These are phyloP conservation scores for Spilarctia lutea DNA, from an alignment of 2,888 invertebrate species.

Conservation along the genomic window DNA sequence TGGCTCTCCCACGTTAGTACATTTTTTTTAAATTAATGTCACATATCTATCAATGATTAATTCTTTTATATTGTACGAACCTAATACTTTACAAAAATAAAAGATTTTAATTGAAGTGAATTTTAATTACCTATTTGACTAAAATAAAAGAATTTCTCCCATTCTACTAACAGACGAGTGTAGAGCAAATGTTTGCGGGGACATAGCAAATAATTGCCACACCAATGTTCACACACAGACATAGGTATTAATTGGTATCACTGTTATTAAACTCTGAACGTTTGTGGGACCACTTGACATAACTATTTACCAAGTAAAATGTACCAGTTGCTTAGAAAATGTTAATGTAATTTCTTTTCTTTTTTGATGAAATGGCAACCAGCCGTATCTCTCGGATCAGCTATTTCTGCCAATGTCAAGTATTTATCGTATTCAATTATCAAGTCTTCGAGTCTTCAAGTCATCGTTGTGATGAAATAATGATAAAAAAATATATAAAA, in stretches of 20 bases:
- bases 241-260: conserved; percentile 20
- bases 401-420: no score
- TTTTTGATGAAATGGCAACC: no score
- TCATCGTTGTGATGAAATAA: no score
- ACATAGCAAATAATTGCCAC: conserved; percentile 41
- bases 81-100: not conserved
- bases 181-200: conserved; percentile 43
- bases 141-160: conserved; percentile 10
- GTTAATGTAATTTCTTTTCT: no score
- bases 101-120: not conserved
- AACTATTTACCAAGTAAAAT: not conserved
- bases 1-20: no score
- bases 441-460: no score
- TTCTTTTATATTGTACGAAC: no score
- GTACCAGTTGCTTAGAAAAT: not conserved
- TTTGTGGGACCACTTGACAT: conserved; percentile 1
- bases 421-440: no score
- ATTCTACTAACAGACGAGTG: conserved; percentile 26
- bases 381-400: no score
- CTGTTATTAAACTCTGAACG: not conserved
- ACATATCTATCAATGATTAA: no score
- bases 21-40: no score
- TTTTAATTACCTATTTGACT: conserved; percentile 12
- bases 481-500: no score
- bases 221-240: conserved; percentile 28